A percentile compares a stretch with the other conserved stretches of the same genome.
Conservation (phyloP, 1,140 invertebrate genomes). For the Conus betulinus region DNA sequence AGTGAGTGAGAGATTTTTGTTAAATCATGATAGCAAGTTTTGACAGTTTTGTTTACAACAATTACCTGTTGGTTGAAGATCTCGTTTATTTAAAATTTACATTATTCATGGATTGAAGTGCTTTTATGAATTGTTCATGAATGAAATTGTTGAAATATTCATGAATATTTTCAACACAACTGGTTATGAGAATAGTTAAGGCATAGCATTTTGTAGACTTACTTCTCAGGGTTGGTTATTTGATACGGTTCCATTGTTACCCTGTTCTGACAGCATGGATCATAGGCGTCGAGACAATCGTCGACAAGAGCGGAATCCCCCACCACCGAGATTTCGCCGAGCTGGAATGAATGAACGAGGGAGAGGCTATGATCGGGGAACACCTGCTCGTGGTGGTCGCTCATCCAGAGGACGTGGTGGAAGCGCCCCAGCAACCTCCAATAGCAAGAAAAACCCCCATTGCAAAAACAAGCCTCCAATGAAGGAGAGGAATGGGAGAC, state of each 20-base stretch:
- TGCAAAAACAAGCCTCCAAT: slow-evolving; percentile 76
- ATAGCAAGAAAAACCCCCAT: slow-evolving; percentile 62
- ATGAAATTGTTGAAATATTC: no score
- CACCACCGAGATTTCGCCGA: slow-evolving; percentile 65
- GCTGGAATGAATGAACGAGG: slow-evolving; percentile 55
- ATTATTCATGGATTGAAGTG: no score
- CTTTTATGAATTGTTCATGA: no score
- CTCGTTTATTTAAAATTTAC: no score
- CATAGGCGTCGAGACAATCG: slow-evolving; percentile 58
- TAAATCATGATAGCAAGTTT: no score
- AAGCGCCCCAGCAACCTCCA: slow-evolving; percentile 50
- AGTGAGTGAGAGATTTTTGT: slow-evolving; percentile 6
- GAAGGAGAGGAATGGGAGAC: slow-evolving; percentile 81
- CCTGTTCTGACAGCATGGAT: slow-evolving; percentile 48
- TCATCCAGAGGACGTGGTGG: slow-evolving; percentile 64
- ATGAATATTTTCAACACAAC: no score
- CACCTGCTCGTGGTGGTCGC: slow-evolving; percentile 60
- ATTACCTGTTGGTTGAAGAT: no score
- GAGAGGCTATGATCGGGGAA: slow-evolving; percentile 54
- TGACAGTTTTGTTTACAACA: no score
- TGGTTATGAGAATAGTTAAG: no score
- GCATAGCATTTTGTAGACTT: no score
- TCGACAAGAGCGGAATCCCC: slow-evolving; percentile 62
- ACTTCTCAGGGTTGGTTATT: no score
- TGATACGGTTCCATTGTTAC: no score